Evolutionary conservation across 2,797 vertebrate genomes (phyloP).

Genomic region (Diplodus puntazzo): DNA sequence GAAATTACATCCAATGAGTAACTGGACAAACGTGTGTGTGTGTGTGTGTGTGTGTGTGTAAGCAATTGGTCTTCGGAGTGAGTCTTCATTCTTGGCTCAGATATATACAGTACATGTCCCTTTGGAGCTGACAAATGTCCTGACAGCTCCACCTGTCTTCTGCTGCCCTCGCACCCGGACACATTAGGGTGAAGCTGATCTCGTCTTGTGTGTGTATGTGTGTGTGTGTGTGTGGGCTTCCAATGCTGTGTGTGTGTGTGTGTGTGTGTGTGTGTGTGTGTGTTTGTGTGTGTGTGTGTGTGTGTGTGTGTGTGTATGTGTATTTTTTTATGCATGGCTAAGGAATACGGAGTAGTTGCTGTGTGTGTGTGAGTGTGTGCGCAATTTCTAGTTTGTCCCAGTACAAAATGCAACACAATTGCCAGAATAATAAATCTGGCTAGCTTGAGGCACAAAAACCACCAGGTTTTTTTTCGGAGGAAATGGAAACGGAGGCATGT

Average conservation of each 20-base stretch:
- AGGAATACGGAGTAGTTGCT: no score
- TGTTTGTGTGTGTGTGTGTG: not conserved
- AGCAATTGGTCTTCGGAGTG: conserved; percentile 2
- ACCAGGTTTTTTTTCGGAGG: no score
- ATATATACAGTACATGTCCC: conserved; percentile 5
- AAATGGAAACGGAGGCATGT: no score
- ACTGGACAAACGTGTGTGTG: not conserved
- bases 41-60: not conserved
- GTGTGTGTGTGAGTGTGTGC: no score
- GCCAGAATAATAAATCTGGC: no score
- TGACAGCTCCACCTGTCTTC: conserved; percentile 69
- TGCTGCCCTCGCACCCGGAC: conserved; percentile 39
- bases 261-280: not conserved
- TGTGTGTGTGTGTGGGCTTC: not conserved
- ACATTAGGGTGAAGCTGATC: conserved; percentile 24
- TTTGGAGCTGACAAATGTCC: conserved; percentile 38
- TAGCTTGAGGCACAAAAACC: no score
- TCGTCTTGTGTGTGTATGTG: conserved; percentile 2
- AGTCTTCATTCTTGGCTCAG: conserved; percentile 21
- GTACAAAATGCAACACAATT: no score
- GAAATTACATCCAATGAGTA: not conserved
- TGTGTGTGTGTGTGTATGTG: no score
- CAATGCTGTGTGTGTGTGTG: not conserved
- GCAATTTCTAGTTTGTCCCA: no score
- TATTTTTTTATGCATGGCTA: no score